phyloP scores from a whole-genome alignment of 2,113 vertebrate genomes.

The Xiphorhynchus elegans region DNA sequence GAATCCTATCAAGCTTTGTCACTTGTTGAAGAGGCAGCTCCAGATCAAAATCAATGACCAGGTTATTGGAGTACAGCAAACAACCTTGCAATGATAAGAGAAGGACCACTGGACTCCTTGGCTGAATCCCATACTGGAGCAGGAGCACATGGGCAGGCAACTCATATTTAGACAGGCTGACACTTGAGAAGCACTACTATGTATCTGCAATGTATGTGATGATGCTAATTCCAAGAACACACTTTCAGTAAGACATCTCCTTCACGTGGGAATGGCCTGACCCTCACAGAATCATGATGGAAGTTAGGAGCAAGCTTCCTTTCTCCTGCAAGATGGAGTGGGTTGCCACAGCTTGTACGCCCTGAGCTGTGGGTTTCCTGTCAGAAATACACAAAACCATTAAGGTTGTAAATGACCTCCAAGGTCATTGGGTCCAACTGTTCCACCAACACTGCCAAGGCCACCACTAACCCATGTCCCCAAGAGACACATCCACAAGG shows the following conservation, averaged over 20 bases:
- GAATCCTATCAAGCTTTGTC: neutral
- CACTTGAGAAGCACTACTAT: neutral
- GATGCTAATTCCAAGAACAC: rapidly evolving
- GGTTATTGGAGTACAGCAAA: neutral
- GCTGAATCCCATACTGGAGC: neutral
- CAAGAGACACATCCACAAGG: rapidly evolving
- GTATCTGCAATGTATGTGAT: neutral
- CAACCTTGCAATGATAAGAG: neutral
- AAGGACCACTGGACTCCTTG: neutral
- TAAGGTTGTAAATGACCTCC: neutral
- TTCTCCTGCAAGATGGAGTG: neutral
- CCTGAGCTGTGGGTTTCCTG: neutral
- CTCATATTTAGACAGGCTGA: rapidly evolving
- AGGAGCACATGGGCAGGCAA: rapidly evolving
- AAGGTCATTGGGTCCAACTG: neutral
- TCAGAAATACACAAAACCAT: neutral
- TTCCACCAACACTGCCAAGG: neutral
- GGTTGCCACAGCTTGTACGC: neutral
- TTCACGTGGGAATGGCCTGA: neutral
- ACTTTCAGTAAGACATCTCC: rapidly evolving
- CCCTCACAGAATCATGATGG: rapidly evolving
- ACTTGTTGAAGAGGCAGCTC: neutral
- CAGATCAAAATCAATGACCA: neutral
- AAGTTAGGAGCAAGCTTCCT: neutral
- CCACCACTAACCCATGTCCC: neutral